Base-by-base conservation (phyloP, 2,888 invertebrate species). In the Parnassius apollo region DNA sequence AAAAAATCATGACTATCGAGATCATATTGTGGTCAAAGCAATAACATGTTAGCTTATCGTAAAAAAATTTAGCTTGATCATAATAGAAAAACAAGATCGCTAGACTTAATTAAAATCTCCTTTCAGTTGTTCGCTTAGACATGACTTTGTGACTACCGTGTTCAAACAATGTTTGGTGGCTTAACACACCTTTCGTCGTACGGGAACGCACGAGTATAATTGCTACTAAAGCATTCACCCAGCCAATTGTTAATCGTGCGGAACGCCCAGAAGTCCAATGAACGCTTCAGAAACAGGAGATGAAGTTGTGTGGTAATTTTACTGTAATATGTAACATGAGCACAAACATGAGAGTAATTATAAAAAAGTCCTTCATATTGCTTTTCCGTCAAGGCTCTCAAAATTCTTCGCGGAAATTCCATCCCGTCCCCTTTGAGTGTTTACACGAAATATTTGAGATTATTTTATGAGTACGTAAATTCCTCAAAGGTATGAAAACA, bases 321-420 rank as follows among this genome's bases (percentile, higher is more conserved):
- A 49, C 13, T 49, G 13, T 49, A 49, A 49, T 35, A 35, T 35
- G 13, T 13, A 13, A 49, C 49, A 49, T 7, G 48, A 13, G 4
- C 49, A n/a, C n/a, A 61, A 62, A 57, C 52, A 57, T 25, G 25
- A 35, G 35, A 4, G 35, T 35, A 35, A 35, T 35, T 35, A 7
- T 35, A 35, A 35, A 35, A 58, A 62, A 54, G 49, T 45, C 9
- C 54, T 54, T 62, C 35, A 51, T 35, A 61, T 52, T 54, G 54
- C 62, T 58, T 18, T 13, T 35, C 49, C 54, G 18, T 51, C 35
- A 53, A 53, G 57, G 35, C 42, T 44, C 48, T 53, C 42, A 48
- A 58, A 62, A 62, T 62, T 62, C 58, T 49, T 49, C 13, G 53
- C 62, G 58, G 58, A 57, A 53, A 62, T 62, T 58, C 62, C 54